Evolutionary conservation across 2,888 invertebrate species (phyloP), one percentile per base, ranked within the genome.

Genomic region (Ctena decussata): DNA sequence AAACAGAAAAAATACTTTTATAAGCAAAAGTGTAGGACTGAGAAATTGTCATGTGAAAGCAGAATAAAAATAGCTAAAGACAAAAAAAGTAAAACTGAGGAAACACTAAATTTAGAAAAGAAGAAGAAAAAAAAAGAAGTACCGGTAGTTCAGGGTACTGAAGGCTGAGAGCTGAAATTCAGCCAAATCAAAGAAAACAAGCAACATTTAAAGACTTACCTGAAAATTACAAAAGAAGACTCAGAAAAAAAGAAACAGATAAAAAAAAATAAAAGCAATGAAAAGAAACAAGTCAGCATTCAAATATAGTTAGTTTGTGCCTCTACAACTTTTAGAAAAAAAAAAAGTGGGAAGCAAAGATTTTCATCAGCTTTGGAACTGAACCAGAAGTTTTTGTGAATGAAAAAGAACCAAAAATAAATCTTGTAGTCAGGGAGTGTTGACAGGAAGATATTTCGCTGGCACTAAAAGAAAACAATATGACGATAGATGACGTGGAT

Each of bases 401-500:
- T 65, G 32, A 35, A 35, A 8, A 30, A 30, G 15, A 18, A 65
- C 21, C 1, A 65, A 21, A 18, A 24, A 35, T n/a, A n/a, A n/a
- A n/a, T n/a, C n/a, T n/a, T n/a, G n/a, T n/a, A 35, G 32, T 65
- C 30, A 32, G 24, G 65, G 65, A 65, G 65, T 65, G 65, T 27
- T 27, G 27, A 57, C 30, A 27, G 6, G n/a, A n/a, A n/a, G n/a
- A 53, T 15, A n/a, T 65, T 65, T 65, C 35, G 65, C 35, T 65
- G 65, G 65, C 65, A 65, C 18, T 65, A 44, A 41, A 35, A 46
- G 3, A 37, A 12, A 44, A 18, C 18, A 77, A 1, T 35, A 84
- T 81, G 78, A 78, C 75, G 12, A 30, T 81, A 15, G 85, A 82
- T 27, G 85, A 84, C 32, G 85, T 79, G 24, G 71, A 79, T 11